Conservation (phyloP, 2,888 invertebrate genomes). For the Drosophila diplacantha region DNA sequence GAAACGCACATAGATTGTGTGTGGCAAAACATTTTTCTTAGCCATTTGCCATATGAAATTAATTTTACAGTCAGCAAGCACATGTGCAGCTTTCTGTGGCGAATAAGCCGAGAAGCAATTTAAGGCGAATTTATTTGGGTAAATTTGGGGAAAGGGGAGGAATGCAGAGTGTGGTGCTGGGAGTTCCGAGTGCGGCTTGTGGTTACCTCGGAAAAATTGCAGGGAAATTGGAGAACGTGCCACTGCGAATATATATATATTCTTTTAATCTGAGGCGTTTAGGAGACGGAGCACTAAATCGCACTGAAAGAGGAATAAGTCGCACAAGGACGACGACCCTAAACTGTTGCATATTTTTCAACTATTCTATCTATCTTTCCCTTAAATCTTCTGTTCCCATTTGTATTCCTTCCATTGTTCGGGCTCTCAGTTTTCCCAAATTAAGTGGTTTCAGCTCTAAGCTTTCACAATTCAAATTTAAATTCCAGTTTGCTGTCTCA, state of each 20-base stretch:
- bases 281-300: slow-evolving; percentile 1
- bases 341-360: slow-evolving; percentile 15
- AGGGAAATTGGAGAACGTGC: slow-evolving; percentile 13
- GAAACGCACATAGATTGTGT: slow-evolving; percentile 38
- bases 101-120: slow-evolving; percentile 33
- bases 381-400: slow-evolving; percentile 7
- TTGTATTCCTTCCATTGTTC: slow-evolving; percentile 2
- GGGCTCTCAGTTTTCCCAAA: slow-evolving; percentile 10
- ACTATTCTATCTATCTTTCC: not conserved
- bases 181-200: slow-evolving; percentile 6
- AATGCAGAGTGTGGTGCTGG: not conserved
- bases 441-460: slow-evolving; percentile 16
- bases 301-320: slow-evolving; percentile 6
- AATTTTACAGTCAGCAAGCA: slow-evolving; percentile 50
- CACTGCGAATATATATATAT: slow-evolving; percentile 1
- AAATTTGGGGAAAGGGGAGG: not conserved
- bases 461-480: slow-evolving; percentile 16
- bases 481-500: slow-evolving; percentile 1
- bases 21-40: slow-evolving; percentile 41
- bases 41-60: slow-evolving; percentile 52
- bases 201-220: slow-evolving; percentile 31
- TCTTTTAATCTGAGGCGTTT: slow-evolving; percentile 7
- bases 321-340: not conserved
- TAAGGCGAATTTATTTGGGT: slow-evolving; percentile 22
- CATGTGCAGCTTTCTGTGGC: slow-evolving; percentile 32